Evolutionary conservation across 2,888 invertebrate species (phyloP).

Genomic region (Diplolepis rosae): DNA sequence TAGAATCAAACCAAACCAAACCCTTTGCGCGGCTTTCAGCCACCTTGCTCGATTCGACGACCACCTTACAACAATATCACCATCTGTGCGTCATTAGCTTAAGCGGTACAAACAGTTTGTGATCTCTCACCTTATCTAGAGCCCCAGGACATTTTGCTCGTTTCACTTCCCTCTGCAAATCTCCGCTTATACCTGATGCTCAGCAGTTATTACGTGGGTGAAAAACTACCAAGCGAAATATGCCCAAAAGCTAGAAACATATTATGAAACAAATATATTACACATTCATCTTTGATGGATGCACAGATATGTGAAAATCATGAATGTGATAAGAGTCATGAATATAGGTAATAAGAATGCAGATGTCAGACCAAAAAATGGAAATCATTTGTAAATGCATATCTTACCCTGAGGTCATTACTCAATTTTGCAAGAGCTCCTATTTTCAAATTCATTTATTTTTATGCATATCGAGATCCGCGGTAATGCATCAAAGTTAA

Average conservation of each 20-base stretch:
- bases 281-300: neutral
- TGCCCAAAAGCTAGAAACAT: neutral
- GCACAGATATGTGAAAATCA: neutral
- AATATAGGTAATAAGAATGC: neutral
- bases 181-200: neutral
- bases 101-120: slow-evolving; percentile 68
- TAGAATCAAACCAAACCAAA: slow-evolving; percentile 47
- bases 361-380: neutral
- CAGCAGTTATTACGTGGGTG: neutral
- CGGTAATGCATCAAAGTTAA: too few relatives aligned
- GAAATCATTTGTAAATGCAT: neutral
- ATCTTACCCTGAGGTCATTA: neutral
- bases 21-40: slow-evolving; percentile 39
- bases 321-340: neutral
- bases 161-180: neutral
- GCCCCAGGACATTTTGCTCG: slow-evolving; percentile 2
- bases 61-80: slow-evolving; percentile 38
- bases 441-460: too few relatives aligned
- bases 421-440: too few relatives aligned
- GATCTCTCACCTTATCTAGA: slow-evolving; percentile 39
- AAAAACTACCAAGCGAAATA: neutral
- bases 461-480: too few relatives aligned
- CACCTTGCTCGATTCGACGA: slow-evolving; percentile 45
- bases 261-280: neutral
- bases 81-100: slow-evolving; percentile 72